phyloP scores from a whole-genome alignment of 1,140 invertebrate species.

The Brachionus asplanchnoidis region DNA sequence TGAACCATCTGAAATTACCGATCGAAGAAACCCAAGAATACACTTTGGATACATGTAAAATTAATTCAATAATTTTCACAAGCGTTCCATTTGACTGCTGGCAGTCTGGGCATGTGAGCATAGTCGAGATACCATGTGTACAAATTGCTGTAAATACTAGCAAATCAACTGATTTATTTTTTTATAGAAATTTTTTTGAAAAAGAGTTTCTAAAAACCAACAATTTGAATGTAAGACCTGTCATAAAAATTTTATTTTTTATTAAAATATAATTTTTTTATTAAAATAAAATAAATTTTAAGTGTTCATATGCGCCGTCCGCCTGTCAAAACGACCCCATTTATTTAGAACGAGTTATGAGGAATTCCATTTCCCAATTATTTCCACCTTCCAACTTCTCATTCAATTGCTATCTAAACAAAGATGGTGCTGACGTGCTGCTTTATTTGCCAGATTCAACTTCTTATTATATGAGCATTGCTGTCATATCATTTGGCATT shows the following conservation, averaged over 20 bases:
- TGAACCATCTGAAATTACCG: not conserved
- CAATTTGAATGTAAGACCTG: not conserved
- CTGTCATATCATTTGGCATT: not conserved
- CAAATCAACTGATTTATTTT: not conserved
- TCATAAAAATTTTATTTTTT: not conserved
- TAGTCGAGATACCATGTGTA: not conserved
- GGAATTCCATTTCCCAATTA: not conserved
- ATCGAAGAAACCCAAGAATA: not conserved
- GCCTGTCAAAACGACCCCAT: slow-evolving; percentile 2
- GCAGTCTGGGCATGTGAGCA: not conserved
- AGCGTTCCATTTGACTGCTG: not conserved
- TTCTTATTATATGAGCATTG: not conserved
- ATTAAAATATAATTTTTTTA: not conserved
- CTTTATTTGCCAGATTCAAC: not conserved
- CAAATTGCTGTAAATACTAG: not conserved
- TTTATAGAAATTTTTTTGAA: not conserved
- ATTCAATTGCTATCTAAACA: not conserved
- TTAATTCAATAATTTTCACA: not conserved
- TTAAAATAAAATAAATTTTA: not conserved
- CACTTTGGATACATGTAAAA: not conserved
- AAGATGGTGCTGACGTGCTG: not conserved
- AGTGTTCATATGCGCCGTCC: slow-evolving; percentile 9
- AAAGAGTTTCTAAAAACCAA: not conserved
- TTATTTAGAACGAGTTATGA: not conserved
- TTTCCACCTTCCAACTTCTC: not conserved